phyloP scores from a whole-genome alignment of 2,888 invertebrate genomes.

The Seira musarum region DNA sequence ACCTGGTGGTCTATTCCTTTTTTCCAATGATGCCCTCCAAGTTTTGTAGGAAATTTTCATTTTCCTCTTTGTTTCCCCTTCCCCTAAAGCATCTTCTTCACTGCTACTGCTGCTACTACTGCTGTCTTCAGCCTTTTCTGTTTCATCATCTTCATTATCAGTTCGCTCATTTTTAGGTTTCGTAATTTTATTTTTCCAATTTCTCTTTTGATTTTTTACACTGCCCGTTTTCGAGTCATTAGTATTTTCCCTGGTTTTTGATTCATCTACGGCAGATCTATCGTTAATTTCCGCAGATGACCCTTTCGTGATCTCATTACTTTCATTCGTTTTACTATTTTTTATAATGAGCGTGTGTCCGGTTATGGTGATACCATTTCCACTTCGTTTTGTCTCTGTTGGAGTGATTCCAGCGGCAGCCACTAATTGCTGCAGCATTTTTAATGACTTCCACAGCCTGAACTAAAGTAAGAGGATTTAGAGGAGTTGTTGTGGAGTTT shows the following conservation, averaged over 20 bases:
- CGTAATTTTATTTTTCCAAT: slow-evolving; percentile 21
- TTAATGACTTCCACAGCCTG: slow-evolving; percentile 46
- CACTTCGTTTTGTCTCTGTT: not conserved
- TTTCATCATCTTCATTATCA: slow-evolving; percentile 24
- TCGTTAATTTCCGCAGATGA: slow-evolving; percentile 7
- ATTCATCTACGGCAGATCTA: too few species aligned
- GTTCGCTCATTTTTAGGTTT: slow-evolving; percentile 36
- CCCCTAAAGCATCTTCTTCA: slow-evolving; percentile 17
- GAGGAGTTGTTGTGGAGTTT: not conserved
- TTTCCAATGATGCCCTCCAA: slow-evolving; percentile 58
- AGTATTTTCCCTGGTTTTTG: slow-evolving; percentile 14
- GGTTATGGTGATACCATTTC: not conserved
- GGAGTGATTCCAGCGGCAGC: not conserved
- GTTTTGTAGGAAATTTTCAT: slow-evolving; percentile 57
- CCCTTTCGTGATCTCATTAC: not conserved
- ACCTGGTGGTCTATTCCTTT: slow-evolving; percentile 58
- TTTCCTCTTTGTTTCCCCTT: not conserved
- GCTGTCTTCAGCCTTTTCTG: slow-evolving; percentile 20
- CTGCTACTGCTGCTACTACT: slow-evolving; percentile 49
- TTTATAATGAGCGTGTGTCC: slow-evolving; percentile 7
- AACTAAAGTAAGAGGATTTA: slow-evolving; percentile 13
- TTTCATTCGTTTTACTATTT: not conserved
- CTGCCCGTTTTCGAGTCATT: not conserved
- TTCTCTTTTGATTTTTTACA: slow-evolving; percentile 9
- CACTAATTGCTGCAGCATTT: slow-evolving; percentile 24